Evolutionary conservation across 2,113 vertebrate species (phyloP), one percentile per base, ranked within the genome.

Genomic region (Vidua macroura): DNA sequence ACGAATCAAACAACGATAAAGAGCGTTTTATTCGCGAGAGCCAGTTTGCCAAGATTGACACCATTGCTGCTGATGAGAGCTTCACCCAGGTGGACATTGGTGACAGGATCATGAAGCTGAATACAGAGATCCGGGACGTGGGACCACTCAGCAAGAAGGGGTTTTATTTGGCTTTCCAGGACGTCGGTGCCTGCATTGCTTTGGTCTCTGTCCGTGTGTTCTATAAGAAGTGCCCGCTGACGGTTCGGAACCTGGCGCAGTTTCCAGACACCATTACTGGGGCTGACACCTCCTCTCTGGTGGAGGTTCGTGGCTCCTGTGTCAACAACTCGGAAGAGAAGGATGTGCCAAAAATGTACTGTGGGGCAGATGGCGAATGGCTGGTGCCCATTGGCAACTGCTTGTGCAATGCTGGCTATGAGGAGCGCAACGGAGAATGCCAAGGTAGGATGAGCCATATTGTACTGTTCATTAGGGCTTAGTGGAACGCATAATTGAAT

Each of bases 31-130:
- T 99, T 88, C 98, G 98, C 2, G 99, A 99, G 96, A 99, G 98
- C 95, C 99, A 98, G 95, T 99, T 99, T 51, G 98, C 97, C 69
- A 99, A 99, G 97, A 99, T 99, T 0, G 99, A 99, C 93, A 99
- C 99, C 68, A 98, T 99, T 0, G 99, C 99, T 1, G 99, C 99
- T 0, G 99, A 99, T 9, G 99, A 99, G 98, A 99, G 99, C 97
- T 99, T 99, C 97, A 99, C 99, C 12, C 99, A 99, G 94, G 99
- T 99, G 97, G 99, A 99, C 98, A 99, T 99, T 46, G 99, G 99
- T 0, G 99, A 99, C 92, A 97, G 99, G 85, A 99, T 99, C 97
- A 99, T 99, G 99, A 99, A 99, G 96, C 97, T 99, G 60, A 99
- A 99, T 88, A 99, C 99, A 0, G 99, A 99, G 91, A 98, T 99